Evolutionary conservation across 2,888 invertebrate genomes (phyloP).

Genomic region (Spodoptera exigua): DNA sequence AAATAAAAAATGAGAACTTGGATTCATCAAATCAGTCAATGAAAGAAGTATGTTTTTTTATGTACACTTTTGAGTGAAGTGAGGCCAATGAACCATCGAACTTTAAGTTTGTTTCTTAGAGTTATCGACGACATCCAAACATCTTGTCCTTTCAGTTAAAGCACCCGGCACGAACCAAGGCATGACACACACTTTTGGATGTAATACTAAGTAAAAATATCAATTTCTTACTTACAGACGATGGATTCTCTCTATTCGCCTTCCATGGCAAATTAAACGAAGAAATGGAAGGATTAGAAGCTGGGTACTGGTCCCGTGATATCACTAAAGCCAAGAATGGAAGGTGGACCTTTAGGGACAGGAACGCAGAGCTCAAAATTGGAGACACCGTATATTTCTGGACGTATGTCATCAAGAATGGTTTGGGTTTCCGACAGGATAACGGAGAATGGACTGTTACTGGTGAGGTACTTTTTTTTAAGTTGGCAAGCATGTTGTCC

Average conservation of each 20-base stretch:
- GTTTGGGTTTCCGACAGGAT: conserved; percentile 92
- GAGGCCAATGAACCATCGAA: no score
- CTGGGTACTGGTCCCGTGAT: conserved; percentile 91
- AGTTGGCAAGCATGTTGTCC: no score
- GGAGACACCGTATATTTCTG: conserved; percentile 93
- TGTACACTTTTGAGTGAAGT: no score
- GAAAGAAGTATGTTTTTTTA: no score
- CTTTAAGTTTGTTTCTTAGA: no score
- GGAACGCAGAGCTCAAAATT: conserved; percentile 86
- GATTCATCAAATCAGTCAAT: no score
- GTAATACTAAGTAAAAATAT: neutral
- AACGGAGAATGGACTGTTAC: conserved; percentile 89
- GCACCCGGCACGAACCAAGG: no score
- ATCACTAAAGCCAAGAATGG: conserved; percentile 90
- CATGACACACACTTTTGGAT: no score
- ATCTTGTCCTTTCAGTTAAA: no score
- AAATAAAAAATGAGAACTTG: no score
- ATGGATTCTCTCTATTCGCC: conserved; percentile 88
- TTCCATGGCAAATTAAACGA: conserved; percentile 92
- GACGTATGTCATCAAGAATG: conserved; percentile 92
- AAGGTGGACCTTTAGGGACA: conserved; percentile 91
- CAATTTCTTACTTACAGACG: conserved; percentile 76
- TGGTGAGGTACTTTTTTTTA: conserved; percentile 69
- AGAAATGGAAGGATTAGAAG: conserved; percentile 92
- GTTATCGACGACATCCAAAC: no score